Evolutionary conservation across 2,113 vertebrate species (phyloP), one percentile per base, ranked within the genome.

Genomic region (Pristiophorus japonicus): DNA sequence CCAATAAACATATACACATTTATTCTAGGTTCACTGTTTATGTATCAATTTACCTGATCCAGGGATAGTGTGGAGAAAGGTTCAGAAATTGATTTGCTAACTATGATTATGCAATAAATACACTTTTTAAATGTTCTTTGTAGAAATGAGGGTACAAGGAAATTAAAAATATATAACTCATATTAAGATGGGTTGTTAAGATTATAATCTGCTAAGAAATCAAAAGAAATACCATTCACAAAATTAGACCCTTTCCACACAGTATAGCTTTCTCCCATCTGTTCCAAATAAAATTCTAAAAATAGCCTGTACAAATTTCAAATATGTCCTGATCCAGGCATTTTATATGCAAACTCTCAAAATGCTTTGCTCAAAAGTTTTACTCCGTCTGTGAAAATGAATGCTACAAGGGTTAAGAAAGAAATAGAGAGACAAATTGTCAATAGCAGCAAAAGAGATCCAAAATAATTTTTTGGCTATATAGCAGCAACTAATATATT

Each of bases 191-290:
- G 10, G 45, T 62, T 90, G 30, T 30, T 30, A 4, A 62, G 59
- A 92, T 65, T 63, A 62, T 63, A 92, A 65, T 92, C 59, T 65
- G 59, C 88, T 38, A 63, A 85, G 20, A 45, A 91, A 16, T 62
- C 55, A 63, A 63, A 65, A 92, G 11, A 92, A 92, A 42, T 38
- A 92, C 27, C 30, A 59, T 90, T 65, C 88, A 92, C 59, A 92
- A 92, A 92, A 92, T 63, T 92, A 63, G 88, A 63, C 38, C 4
- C 20, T 92, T 92, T 92, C 59, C 59, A 91, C 63, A n/a, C 55
- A 8, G 88, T 63, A 91, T 38, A 63, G 88, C 88, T 63, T 91
- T 90, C 85, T 91, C 45, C 59, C 88, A 92, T 92, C 88, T 92
- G 88, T 92, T 92, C 88, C 88, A 92, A 22, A 92, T 92, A 63